Evolutionary conservation across 2,888 invertebrate species (phyloP), one percentile per base, ranked within the genome.

Genomic region (Odontocerum albicorne): DNA sequence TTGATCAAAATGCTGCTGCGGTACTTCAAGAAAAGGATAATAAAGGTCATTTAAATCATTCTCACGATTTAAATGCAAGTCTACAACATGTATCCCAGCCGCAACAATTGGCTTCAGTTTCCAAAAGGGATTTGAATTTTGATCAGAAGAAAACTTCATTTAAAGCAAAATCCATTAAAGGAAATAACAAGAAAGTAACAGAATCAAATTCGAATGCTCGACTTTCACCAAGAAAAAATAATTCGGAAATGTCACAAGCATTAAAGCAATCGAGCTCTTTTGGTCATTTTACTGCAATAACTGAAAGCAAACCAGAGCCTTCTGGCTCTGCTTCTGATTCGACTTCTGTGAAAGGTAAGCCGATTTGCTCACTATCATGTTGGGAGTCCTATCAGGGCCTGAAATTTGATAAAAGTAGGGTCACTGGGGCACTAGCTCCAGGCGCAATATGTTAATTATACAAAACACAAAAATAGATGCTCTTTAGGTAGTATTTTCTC

Each of bases 1-100:
- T 90, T 49, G 89, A 90, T 67, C 80, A 87, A 68, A 84, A 85
- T 67, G 87, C 88, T 12, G 88, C 87, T 1, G 80, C 79, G 32
- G 87, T 83, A 32, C 72, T 84, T 16, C 55, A 61, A 33, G 62
- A 63, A 60, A 69, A 66, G 54, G 70, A 69, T 51, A n/a, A n/a
- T n/a, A 52, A 64, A 31, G 63, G 47, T 33, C 40, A 16, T 6
- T 20, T 33, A n/a, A 19, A 31, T 10, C 38, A 32, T 19, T 31
- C 4, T 38, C 19, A 4, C 10, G 13, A 17, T 12, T n/a, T 21
- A 40, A 7, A 17, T 2, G 16, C 2, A 13, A 32, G 19, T 12
- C 19, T 19, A 13, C 17, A 13, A 49, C 21, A 27, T 33, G 17
- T 32, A n/a, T 12, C 6, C 12, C 2, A 4, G 3, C 31, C 49